These are phyloP conservation scores for Heteropelma amictum DNA, from an alignment of 2,888 invertebrate genomes.

Conservation along the genomic window DNA sequence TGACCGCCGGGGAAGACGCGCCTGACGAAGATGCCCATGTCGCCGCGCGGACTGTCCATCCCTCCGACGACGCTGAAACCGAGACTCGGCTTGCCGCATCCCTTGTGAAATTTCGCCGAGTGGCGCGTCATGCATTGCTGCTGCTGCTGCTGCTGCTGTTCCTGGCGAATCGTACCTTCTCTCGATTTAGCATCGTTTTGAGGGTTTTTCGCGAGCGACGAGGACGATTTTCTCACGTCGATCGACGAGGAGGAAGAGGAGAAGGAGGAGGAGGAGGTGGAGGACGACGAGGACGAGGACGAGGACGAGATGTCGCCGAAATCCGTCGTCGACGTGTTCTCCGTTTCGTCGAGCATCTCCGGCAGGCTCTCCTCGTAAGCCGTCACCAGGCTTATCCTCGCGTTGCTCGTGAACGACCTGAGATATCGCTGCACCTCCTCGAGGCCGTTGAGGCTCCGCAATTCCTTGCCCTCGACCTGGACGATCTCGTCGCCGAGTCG, in stretches of 20 bases:
- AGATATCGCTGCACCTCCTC: conserved; percentile 75
- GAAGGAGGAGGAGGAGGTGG: no score
- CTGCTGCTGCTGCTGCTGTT: not conserved
- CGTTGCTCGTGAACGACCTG: conserved; percentile 71
- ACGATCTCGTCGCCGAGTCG: conserved; percentile 93
- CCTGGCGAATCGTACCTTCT: no score
- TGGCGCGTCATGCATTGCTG: conserved; percentile 72
- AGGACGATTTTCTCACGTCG: no score
- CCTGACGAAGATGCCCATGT: conserved; percentile 83
- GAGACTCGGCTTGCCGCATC: conserved; percentile 80
- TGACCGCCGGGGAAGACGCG: conserved; percentile 82
- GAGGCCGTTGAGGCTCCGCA: conserved; percentile 82
- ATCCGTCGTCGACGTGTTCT: conserved; percentile 48
- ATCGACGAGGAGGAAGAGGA: no score
- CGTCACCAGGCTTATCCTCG: conserved; percentile 71
- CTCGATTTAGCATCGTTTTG: no score
- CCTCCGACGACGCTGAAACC: conserved; percentile 84
- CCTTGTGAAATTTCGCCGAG: conserved; percentile 78
- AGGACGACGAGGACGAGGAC: no score
- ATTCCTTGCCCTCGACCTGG: conserved; percentile 90
- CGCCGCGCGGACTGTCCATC: conserved; percentile 81
- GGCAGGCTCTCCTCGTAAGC: conserved; percentile 75
- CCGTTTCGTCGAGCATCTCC: conserved; percentile 69
- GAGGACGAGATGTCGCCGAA: no score
- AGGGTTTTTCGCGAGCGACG: no score